Base-by-base conservation (phyloP, 2,888 invertebrate species). In the Drosophila monieri region DNA sequence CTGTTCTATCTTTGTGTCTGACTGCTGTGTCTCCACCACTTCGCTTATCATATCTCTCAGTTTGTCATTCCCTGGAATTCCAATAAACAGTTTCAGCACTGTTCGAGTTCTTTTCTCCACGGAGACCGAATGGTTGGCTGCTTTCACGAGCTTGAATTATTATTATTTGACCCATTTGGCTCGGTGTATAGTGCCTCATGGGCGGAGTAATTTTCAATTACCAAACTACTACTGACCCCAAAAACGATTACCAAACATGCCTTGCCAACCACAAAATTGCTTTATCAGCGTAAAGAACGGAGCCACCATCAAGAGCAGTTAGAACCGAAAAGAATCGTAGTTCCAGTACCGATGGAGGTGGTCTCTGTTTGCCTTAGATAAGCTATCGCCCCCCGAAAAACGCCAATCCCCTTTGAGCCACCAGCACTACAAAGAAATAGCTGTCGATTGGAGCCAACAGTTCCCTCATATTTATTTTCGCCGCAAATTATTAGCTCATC, bases 161-260 rank as follows among this genome's bases (percentile, higher is more conserved):
- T 41, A 8, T 58, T 58, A 49, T 49, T 43, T 73, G 80, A 75
- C 80, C 80, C 69, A 80, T 60, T 78, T 78, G 14, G n/a, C 12
- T 41, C 57, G 61, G 46, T 48, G 43, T 69, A 46, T 15, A 48
- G 9, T 47, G 23, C 41, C 41, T 60, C 49, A 35, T 14, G n/a
- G 35, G n/a, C n/a, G 18, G 46, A 47, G 59, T 51, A 52, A 58
- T 73, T 78, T 73, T 78, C 83, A 83, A 80, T 80, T 83, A 80
- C 78, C 83, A 80, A 80, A 81, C 77, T 61, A 81, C 77, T 61
- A 74, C 81, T 79, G 77, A 81, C 84, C 84, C 64, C 79, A 84
- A 77, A 80, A 54, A 3, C 52, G 51, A 64, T 79, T 65, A 76
- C 77, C 23, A 65, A 58, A 52, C 46, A 57, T 47, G 54, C 60